phyloP scores from a whole-genome alignment of 2,797 vertebrate genomes.

The Aphelocoma californica region DNA sequence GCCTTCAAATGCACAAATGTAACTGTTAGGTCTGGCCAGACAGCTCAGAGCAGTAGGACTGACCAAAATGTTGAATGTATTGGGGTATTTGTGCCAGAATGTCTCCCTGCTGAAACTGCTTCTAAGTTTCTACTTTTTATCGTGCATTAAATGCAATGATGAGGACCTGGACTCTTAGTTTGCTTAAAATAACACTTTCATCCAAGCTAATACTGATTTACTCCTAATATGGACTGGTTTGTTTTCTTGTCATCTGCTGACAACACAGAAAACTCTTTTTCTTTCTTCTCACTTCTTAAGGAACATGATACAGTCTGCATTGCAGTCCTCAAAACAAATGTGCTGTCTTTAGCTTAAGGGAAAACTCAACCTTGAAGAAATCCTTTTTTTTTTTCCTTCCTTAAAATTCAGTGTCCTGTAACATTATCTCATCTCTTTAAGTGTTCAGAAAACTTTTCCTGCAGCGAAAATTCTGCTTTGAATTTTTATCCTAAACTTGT shows the following conservation, averaged over 20 bases:
- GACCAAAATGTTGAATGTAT: not conserved
- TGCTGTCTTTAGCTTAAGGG: not conserved
- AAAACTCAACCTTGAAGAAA: not conserved
- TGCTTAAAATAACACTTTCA: not conserved
- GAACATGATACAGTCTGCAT: not conserved
- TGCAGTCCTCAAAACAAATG: conserved; percentile 7
- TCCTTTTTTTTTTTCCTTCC: fast-evolving
- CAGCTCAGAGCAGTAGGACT: not conserved
- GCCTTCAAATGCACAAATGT: not conserved
- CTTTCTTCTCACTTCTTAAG: conserved; percentile 14
- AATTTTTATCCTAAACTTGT: not conserved
- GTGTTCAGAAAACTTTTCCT: not conserved
- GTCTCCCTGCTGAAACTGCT: not conserved
- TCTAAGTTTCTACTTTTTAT: not conserved
- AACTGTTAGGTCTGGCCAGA: not conserved
- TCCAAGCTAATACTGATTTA: not conserved
- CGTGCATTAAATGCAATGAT: not conserved
- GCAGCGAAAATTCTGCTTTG: not conserved
- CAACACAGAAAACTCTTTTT: not conserved
- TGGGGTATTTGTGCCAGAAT: not conserved
- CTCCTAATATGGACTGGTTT: not conserved
- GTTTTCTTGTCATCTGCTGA: not conserved
- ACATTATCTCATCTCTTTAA: not conserved
- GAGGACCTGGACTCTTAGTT: not conserved
- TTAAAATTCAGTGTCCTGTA: not conserved